phyloP scores from a whole-genome alignment of 2,797 vertebrate species.

The Pipistrellus pygmaeus region DNA sequence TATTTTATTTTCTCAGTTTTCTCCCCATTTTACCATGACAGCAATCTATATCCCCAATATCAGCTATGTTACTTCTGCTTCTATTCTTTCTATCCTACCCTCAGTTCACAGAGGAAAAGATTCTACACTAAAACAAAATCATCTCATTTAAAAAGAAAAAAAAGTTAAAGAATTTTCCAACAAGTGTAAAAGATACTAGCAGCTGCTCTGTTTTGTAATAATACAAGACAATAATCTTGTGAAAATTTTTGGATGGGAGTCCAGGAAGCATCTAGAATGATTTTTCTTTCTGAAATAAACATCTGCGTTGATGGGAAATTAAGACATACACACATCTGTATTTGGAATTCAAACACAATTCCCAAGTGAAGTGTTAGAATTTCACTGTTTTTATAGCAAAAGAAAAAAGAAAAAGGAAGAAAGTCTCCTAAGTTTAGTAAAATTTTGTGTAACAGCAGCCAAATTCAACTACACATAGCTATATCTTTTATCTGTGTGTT shows the following conservation, averaged over 20 bases:
- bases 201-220: constrained; percentile 66
- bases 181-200: constrained; percentile 39
- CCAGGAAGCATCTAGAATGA: constrained; percentile 26
- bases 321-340: constrained; percentile 72
- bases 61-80: neutral
- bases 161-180: constrained; percentile 56
- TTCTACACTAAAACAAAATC: constrained; percentile 44
- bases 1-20: neutral
- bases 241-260: constrained; percentile 57
- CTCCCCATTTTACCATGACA: neutral
- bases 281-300: constrained; percentile 62
- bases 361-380: constrained; percentile 71
- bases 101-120: constrained; percentile 1
- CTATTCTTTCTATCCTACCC: neutral
- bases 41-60: neutral
- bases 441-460: constrained; percentile 26
- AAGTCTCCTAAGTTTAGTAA: constrained; percentile 10
- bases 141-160: neutral
- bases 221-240: constrained; percentile 9
- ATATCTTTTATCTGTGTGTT: constrained; percentile 32
- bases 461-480: constrained; percentile 50
- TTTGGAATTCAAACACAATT: constrained; percentile 67
- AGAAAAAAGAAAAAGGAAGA: neutral
- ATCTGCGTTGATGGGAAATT: constrained; percentile 72
- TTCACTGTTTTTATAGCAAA: constrained; percentile 1